Base-by-base conservation (phyloP, 2,113 vertebrate species). In the Pangasianodon gigas region DNA sequence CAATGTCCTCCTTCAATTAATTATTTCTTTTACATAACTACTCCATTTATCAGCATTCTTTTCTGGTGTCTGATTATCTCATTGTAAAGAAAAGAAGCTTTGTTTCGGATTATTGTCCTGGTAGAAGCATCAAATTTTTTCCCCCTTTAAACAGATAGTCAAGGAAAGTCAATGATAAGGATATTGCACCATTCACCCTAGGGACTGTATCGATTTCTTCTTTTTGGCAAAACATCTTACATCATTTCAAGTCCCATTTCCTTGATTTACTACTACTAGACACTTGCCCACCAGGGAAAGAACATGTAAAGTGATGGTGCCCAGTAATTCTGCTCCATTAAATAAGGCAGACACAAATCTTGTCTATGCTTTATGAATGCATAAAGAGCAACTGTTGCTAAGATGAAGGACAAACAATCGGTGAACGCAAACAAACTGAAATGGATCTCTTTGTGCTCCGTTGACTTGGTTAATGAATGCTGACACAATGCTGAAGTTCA, bases 401-500 rank as follows among this genome's bases (percentile, higher is more conserved):
- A 81, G 69, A 83, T 74, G 83, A 62, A 67, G 62, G 58, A 92
- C 46, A 75, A 87, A 91, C 58, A 88, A 62, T 6, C 46, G 75
- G 44, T 88, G 60, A 71, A 60, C 75, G 75, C 87, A 84, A 91
- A 58, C 90, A 86, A 89, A 92, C 92, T 94, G 95, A 96, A 96
- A 96, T 94, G 94, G 95, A 94, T 93, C 94, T 92, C 52, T 96
- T 95, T 96, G 95, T 96, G 94, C 96, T 96, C 95, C 95, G 90
- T 94, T 94, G 92, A 94, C 93, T 94, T 95, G 93, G 86, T 95
- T 97, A 97, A 98, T 96, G 95, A 96, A 96, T 96, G 95, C 88
- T 97, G 96, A 96, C 95, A 97, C 94, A 92, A 95, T 96, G 95
- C 95, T 94, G 96, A 96, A 96, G 96, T 95, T 96, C 97, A 97